Evolutionary conservation across 2,113 vertebrate genomes (phyloP).

Genomic region (Malurus melanocephalus): DNA sequence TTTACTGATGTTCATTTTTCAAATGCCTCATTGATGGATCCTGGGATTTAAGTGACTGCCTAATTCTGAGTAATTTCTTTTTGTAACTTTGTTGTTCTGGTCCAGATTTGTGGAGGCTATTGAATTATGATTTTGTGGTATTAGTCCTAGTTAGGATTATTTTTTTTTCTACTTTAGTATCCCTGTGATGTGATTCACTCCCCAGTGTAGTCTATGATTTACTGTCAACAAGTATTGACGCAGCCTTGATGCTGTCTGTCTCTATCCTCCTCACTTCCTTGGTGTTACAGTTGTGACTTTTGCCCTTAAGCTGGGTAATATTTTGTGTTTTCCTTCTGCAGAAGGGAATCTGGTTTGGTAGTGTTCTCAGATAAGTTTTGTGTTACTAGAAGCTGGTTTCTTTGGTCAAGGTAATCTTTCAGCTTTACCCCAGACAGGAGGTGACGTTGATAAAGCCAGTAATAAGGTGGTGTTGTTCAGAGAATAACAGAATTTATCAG

Average conservation of each 20-base stretch:
- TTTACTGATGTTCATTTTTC: not conserved
- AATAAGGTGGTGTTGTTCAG: not conserved
- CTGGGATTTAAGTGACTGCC: not conserved
- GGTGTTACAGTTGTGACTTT: not conserved
- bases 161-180: not conserved
- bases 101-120: not conserved
- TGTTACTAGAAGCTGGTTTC: not conserved
- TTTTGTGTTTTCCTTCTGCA: not conserved
- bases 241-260: not conserved
- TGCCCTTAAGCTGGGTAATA: not conserved
- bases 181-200: not conserved
- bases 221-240: not conserved
- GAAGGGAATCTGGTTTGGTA: not conserved
- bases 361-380: not conserved
- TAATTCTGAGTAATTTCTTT: not conserved
- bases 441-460: not conserved
- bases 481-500: not conserved
- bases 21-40: not conserved
- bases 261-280: not conserved
- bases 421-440: not conserved
- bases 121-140: not conserved
- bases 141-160: rapidly evolving
- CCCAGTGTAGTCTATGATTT: rapidly evolving
- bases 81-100: not conserved
- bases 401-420: not conserved